These are phyloP conservation scores for Eubasilissa splendida DNA, from an alignment of 2,888 invertebrate species.

Conservation along the genomic window DNA sequence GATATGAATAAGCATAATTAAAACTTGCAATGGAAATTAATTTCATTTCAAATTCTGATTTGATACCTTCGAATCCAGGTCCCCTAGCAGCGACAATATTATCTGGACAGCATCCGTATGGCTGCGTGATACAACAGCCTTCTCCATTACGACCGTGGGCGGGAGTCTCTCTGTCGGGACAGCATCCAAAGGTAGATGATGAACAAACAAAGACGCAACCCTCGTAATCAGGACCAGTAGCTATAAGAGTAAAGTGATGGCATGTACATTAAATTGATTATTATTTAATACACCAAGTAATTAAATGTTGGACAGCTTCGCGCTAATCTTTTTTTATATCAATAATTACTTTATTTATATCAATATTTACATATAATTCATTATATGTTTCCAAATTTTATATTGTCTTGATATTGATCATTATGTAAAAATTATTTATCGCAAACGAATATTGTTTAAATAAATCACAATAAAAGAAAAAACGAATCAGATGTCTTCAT, in stretches of 20 bases:
- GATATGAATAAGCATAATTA: too few relatives aligned
- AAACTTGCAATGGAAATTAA: neutral
- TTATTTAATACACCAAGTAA: too few relatives aligned
- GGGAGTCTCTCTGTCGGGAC: conserved; percentile 86
- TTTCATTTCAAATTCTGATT: neutral
- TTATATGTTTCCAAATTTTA: too few relatives aligned
- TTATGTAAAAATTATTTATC: too few relatives aligned
- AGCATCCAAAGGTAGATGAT: conserved; percentile 86
- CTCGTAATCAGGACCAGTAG: conserved; percentile 78
- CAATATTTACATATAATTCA: too few relatives aligned
- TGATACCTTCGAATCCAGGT: conserved; percentile 77
- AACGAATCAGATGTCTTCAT: too few relatives aligned
- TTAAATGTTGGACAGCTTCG: too few relatives aligned
- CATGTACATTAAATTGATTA: neutral
- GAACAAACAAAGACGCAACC: conserved; percentile 84
- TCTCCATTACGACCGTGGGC: conserved; percentile 88
- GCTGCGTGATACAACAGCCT: conserved; percentile 84
- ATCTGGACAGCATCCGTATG: conserved; percentile 93
- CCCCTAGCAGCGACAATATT: conserved; percentile 87
- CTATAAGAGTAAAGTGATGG: conserved; percentile 62
- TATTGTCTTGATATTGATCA: too few relatives aligned
- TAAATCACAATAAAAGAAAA: too few relatives aligned
- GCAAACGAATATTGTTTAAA: too few relatives aligned
- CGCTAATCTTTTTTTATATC: too few relatives aligned
- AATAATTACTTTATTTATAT: too few relatives aligned